Percentiles rank a stretch among this genome's conserved stretches.
Evolutionary conservation across 2,888 invertebrate species (phyloP).

Genomic region (Caenorhabditis macrosperma): DNA sequence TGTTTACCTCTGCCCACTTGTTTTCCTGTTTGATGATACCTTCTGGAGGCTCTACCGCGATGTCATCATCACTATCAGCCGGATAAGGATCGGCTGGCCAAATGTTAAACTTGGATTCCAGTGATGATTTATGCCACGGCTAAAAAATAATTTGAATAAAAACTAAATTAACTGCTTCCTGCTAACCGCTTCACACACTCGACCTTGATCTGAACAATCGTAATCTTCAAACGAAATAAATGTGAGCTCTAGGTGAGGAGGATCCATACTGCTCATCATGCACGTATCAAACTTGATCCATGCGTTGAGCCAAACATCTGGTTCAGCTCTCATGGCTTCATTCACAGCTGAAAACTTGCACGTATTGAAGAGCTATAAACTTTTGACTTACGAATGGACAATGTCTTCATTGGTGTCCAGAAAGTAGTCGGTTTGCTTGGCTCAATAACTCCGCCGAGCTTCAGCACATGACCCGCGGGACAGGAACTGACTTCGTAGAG

Average conservation of each 20-base stretch:
- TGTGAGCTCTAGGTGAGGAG: neutral
- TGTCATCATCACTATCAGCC: conserved; percentile 33
- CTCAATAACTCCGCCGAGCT: conserved; percentile 34
- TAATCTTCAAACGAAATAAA: conserved; percentile 25
- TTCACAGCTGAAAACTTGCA: conserved; percentile 17
- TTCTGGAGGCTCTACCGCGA: conserved; percentile 12
- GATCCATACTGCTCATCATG: conserved; percentile 9
- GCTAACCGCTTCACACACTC: conserved; percentile 37
- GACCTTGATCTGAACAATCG: conserved; percentile 16
- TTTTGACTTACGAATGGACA: conserved; percentile 33
- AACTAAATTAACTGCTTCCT: too few species aligned
- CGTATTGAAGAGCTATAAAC: neutral
- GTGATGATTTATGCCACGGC: conserved; percentile 39
- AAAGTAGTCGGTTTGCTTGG: conserved; percentile 32
- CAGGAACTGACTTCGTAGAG: conserved; percentile 6
- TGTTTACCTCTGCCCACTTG: conserved; percentile 40
- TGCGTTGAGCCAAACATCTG: conserved; percentile 34
- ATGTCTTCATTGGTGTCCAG: conserved; percentile 26
- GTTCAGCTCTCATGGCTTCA: conserved; percentile 31
- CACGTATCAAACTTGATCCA: conserved; percentile 32
- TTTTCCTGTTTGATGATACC: conserved; percentile 5
- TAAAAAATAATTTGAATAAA: conserved; percentile 2
- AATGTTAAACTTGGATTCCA: conserved; percentile 15
- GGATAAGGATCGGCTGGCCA: conserved; percentile 2
- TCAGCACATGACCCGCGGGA: neutral